Evolutionary conservation across 2,113 vertebrate genomes (phyloP).

Genomic region (Theristicus caerulescens): DNA sequence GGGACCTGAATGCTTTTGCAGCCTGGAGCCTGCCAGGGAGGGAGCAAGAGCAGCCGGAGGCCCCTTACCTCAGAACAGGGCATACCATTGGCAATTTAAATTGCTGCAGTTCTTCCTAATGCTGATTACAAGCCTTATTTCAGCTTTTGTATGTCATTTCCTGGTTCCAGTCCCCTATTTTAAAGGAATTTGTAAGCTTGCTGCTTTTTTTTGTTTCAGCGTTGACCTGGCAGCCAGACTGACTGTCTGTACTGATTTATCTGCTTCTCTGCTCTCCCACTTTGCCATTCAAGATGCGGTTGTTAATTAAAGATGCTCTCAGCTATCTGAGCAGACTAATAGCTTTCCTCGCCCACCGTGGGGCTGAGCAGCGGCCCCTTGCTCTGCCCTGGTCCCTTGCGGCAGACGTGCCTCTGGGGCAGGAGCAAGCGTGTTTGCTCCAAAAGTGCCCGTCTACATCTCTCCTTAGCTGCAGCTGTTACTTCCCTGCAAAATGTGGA

Average conservation of each 20-base stretch:
- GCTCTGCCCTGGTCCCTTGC: rapidly evolving
- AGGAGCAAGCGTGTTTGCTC: neutral
- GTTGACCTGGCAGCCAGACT: neutral
- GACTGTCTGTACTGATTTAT: neutral
- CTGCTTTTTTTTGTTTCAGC: neutral
- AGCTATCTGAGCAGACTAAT: neutral
- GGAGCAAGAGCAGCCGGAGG: neutral
- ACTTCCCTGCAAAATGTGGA: neutral
- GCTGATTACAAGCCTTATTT: neutral
- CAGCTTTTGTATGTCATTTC: neutral
- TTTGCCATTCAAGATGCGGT: neutral
- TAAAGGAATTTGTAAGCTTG: neutral
- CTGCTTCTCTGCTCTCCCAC: neutral
- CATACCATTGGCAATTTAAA: neutral
- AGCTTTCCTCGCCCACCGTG: rapidly evolving
- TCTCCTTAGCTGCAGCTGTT: neutral
- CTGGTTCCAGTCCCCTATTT: neutral
- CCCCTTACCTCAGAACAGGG: neutral
- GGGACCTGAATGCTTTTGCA: neutral
- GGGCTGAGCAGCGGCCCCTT: neutral
- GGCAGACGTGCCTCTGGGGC: neutral
- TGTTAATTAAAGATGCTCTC: neutral
- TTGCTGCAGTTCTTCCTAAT: neutral
- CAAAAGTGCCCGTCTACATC: rapidly evolving
- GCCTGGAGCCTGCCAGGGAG: neutral